phyloP scores from a whole-genome alignment of 2,797 vertebrate genomes.

The Cirrhinus molitorella region DNA sequence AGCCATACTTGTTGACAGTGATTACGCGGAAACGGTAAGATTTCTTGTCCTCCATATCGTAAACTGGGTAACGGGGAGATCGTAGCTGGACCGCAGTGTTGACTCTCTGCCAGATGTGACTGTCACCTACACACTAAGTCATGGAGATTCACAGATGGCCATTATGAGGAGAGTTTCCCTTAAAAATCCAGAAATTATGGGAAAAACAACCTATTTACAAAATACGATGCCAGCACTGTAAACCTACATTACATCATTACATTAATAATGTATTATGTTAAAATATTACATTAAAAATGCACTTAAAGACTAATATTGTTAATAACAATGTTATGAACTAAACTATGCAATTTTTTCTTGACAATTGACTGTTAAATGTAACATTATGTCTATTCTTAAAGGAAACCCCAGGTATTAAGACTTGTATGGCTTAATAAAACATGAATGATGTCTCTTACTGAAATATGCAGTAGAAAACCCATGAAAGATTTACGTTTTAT shows the following conservation, averaged over 20 bases:
- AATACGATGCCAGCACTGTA: neutral
- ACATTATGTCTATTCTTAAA: neutral
- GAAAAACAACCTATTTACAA: neutral
- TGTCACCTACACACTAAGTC: slow-evolving; percentile 80
- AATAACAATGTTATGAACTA: too few species aligned
- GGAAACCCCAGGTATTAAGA: too few species aligned
- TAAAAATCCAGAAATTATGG: neutral
- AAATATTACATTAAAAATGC: neutral
- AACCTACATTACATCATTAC: neutral
- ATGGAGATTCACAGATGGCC: slow-evolving; percentile 46
- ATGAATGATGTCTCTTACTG: too few species aligned
- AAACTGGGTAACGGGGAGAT: slow-evolving; percentile 92
- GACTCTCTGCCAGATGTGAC: slow-evolving; percentile 91
- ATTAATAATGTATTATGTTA: neutral
- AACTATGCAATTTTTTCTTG: neutral
- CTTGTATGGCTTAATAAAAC: too few species aligned
- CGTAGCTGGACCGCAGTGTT: slow-evolving; percentile 86
- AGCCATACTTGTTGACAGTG: slow-evolving; percentile 87
- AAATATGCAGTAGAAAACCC: too few species aligned
- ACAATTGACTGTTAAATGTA: neutral
- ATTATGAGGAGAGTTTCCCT: slow-evolving; percentile 35
- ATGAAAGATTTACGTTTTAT: too few species aligned
- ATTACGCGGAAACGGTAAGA: slow-evolving; percentile 90
- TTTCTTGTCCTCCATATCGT: slow-evolving; percentile 91
- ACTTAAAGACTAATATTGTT: too few species aligned